Base-by-base conservation (phyloP, 2,113 vertebrate species). In the Lipophrys pholis region DNA sequence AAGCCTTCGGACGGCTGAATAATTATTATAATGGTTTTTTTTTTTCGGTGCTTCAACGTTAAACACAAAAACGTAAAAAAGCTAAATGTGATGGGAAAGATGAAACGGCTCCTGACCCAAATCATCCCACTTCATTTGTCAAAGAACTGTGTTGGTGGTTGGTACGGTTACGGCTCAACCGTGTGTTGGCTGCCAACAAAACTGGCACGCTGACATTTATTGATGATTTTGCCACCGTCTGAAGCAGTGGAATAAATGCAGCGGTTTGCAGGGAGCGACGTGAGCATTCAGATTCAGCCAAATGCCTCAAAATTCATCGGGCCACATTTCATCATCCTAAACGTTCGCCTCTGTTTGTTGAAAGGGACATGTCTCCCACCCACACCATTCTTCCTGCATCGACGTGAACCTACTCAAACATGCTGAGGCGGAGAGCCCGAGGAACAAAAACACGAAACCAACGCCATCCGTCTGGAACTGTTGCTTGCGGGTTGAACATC, bases 151-250 rank as follows among this genome's bases (percentile, higher is more conserved):
- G 45, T 12, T 11, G 49, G 49, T 16, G 43, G 11, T 59, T 45
- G 43, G 11, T 59, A 38, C 55, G 21, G 40, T 59, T 52, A 41
- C 4, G 6, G 63, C 55, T 21, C n/a, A 7, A 8, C 11, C 30
- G 14, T 60, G 12, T 48, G 9, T 54, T 54, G 63, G 50, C 50
- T 76, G 73, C 64, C 63, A 68, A 39, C 57, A 54, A 8, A 54
- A 46, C 35, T 41, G 35, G 49, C 15, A 41, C 50, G 7, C 6
- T 49, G 49, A 76, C 49, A 59, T 11, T 40, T 50, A 69, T 41
- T 49, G 55, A 59, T 69, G 38, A 35, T 41, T 41, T 51, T 5
- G 30, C 36, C 11, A 8, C 43, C 49, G 49, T 17, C 8, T 8
- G 40, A 74, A 59, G 40, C 50, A 45, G 38, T 8, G 16, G 8